Conservation (phyloP, 2,797 vertebrate species). For the Rallus crepitans region DNA sequence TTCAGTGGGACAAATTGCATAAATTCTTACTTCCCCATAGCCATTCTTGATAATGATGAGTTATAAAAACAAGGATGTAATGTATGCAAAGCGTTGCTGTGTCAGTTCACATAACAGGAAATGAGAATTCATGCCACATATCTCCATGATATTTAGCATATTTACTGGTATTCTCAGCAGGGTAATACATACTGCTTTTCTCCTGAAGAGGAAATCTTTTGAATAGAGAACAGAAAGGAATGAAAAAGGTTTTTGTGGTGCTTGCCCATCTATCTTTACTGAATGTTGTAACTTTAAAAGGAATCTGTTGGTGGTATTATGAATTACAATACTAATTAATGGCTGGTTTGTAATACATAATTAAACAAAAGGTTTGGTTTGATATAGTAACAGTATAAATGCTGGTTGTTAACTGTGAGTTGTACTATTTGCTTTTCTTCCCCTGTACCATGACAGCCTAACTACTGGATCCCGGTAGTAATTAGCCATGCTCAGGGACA, state of each 20-base stretch:
- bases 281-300: background rate
- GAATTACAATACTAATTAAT: background rate
- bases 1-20: background rate
- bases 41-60: background rate
- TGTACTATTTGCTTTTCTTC: background rate
- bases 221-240: background rate
- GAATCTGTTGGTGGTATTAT: background rate
- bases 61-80: background rate
- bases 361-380: background rate
- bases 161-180: background rate
- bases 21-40: background rate
- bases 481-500: background rate
- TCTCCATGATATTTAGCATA: background rate
- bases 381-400: background rate
- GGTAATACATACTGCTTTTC: background rate
- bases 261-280: background rate
- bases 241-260: accelerated
- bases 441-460: background rate
- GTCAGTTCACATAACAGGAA: background rate
- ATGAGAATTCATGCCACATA: background rate
- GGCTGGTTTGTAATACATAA: background rate
- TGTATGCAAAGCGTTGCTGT: background rate
- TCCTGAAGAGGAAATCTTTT: background rate
- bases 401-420: background rate
- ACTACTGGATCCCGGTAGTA: background rate